Evolutionary conservation across 2,113 vertebrate species (phyloP), one percentile per base, ranked within the genome.

Genomic region (Cephalopholis sonnerati): DNA sequence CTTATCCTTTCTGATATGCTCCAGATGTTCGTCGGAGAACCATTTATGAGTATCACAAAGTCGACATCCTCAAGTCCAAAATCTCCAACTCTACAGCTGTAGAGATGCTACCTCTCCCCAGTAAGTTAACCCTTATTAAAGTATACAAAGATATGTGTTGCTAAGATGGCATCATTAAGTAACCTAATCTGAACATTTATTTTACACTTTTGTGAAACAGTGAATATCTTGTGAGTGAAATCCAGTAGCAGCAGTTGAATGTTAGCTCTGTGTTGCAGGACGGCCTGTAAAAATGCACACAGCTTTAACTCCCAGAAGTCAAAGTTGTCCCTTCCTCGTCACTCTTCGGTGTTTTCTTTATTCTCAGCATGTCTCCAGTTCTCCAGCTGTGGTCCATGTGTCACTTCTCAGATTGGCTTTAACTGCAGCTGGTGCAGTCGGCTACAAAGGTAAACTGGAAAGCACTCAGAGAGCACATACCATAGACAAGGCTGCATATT

Each of bases 371-470:
- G 98, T 89, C 97, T 98, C 50, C 97, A 99, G 95, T 99, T 98
- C 93, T 97, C 95, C 84, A 96, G 96, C 91, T 99, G 98, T 79
- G 95, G 93, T 17, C 76, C 96, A 22, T 99, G 98, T 94, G 94
- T 98, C 79, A 95, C 95, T 61, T 96, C 98, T 82, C 97, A 97
- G 92, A 99, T 99, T 77, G 97, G 97, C 80, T 99, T 99, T 93
- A 97, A 98, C 95, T 99, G 98, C 94, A 99, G 97, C 90, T 99
- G 98, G 98, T 99, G 98, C 86, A 96, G 94, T 90, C 97, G 96
- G 85, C 96, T 99, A 63, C 96, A 97, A 94, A 98, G 98, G 98
- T 99, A 96, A 94, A 32, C 6, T 54, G 58, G 24, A 77, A 70
- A 62, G 20, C 16, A 4, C 16, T 50, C 25, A 15, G 48, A 74